Conservation (phyloP, 1,140 invertebrate species). For the Aleiodes sp. region DNA sequence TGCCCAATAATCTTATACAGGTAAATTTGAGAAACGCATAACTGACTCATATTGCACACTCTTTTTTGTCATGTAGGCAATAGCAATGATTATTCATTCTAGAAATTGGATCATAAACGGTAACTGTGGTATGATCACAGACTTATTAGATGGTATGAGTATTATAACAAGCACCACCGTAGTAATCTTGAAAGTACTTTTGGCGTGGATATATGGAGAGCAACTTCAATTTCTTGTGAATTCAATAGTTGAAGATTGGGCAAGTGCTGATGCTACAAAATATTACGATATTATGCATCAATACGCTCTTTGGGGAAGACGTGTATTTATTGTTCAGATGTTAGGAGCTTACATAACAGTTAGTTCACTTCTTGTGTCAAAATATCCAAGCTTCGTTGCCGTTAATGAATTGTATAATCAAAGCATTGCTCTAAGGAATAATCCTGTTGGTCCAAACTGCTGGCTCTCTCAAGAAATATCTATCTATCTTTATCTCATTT, state of each 20-base stretch:
- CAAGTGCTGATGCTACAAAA: neutral
- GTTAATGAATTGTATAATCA: neutral
- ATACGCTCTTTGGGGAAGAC: neutral
- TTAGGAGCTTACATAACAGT: neutral
- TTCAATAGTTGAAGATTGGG: constrained; percentile 11
- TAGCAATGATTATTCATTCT: neutral
- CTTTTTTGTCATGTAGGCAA: no score
- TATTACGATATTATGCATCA: neutral
- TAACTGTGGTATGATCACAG: neutral
- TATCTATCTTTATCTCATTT: constrained; percentile 2
- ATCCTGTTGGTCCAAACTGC: constrained; percentile 31
- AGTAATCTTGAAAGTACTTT: neutral
- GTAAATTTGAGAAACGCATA: no score
- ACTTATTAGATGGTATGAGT: neutral
- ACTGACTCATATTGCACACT: no score
- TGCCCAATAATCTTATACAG: no score
- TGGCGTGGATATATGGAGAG: neutral
- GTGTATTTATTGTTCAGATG: neutral
- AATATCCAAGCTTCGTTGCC: neutral
- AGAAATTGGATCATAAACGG: neutral
- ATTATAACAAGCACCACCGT: neutral
- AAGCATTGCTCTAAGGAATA: constrained; percentile 1
- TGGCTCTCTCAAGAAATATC: constrained; percentile 21
- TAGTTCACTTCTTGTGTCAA: neutral
- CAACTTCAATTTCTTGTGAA: neutral